Conservation (phyloP, 1,140 invertebrate genomes). For the Dolichoris vasculosae region DNA sequence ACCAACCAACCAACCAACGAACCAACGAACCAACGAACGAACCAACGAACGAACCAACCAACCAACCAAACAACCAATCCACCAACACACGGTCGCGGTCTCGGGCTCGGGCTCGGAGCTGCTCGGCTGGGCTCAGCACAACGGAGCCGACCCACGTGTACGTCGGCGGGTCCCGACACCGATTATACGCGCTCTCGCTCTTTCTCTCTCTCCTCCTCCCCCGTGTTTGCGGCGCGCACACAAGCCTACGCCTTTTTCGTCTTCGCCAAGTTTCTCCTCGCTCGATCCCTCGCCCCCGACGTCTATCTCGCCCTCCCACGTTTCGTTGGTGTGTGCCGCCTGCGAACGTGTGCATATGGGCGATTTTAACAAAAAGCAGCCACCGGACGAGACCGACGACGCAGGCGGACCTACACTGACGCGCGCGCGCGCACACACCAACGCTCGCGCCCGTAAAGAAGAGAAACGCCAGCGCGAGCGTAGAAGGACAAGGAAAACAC, state of each 20-base stretch:
- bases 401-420: neutral
- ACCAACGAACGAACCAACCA: too few relatives aligned
- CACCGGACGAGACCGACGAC: slow-evolving; percentile 19
- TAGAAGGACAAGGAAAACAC: slow-evolving; percentile 32
- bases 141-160: slow-evolving; percentile 5
- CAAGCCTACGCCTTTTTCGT: slow-evolving; percentile 15
- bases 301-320: slow-evolving; percentile 18
- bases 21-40: too few relatives aligned
- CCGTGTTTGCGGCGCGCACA: neutral
- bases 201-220: neutral
- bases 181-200: slow-evolving; percentile 1
- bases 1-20: too few relatives aligned
- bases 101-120: neutral
- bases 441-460: too few relatives aligned
- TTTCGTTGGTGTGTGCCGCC: neutral
- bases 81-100: too few relatives aligned
- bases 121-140: neutral
- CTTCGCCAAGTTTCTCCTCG: neutral
- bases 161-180: neutral
- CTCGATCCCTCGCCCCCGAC: neutral
- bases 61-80: too few relatives aligned
- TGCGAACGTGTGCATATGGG: neutral
- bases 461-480: too few relatives aligned
- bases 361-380: slow-evolving; percentile 28
- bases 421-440: too few relatives aligned